phyloP scores from a whole-genome alignment of 2,888 invertebrate genomes.

The Lasioglossum figueresi region DNA sequence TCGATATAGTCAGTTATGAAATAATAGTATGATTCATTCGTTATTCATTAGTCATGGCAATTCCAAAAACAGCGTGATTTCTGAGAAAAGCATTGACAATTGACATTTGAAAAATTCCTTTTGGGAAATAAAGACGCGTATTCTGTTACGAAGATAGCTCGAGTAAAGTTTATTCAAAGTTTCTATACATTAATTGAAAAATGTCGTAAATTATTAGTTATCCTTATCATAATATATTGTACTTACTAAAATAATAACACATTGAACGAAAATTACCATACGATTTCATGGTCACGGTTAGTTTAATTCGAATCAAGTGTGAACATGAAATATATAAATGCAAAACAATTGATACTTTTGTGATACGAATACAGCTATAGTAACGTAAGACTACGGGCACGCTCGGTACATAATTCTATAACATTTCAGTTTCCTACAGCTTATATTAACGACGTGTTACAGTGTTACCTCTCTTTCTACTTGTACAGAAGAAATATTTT shows the following conservation, averaged over 20 bases:
- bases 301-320: slow-evolving; percentile 35
- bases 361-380: slow-evolving; percentile 29
- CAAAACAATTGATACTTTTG: slow-evolving; percentile 25
- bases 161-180: slow-evolving; percentile 51
- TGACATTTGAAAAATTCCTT: neutral
- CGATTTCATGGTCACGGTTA: slow-evolving; percentile 9
- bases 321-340: slow-evolving; percentile 51
- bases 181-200: slow-evolving; percentile 37
- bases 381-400: slow-evolving; percentile 22
- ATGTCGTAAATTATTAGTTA: slow-evolving; percentile 16
- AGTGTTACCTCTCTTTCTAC: slow-evolving; percentile 13
- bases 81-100: neutral
- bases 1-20: slow-evolving; percentile 20
- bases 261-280: neutral
- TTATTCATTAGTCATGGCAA: neutral
- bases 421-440: slow-evolving; percentile 26
- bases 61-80: neutral
- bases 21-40: neutral
- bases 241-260: slow-evolving; percentile 25
- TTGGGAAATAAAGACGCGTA: neutral
- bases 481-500: slow-evolving; percentile 24
- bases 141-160: neutral
- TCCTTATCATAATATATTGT: slow-evolving; percentile 18
- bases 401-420: slow-evolving; percentile 31
- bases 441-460: slow-evolving; percentile 25